phyloP scores from a whole-genome alignment of 2,888 invertebrate species.

The Oscheius sp. region DNA sequence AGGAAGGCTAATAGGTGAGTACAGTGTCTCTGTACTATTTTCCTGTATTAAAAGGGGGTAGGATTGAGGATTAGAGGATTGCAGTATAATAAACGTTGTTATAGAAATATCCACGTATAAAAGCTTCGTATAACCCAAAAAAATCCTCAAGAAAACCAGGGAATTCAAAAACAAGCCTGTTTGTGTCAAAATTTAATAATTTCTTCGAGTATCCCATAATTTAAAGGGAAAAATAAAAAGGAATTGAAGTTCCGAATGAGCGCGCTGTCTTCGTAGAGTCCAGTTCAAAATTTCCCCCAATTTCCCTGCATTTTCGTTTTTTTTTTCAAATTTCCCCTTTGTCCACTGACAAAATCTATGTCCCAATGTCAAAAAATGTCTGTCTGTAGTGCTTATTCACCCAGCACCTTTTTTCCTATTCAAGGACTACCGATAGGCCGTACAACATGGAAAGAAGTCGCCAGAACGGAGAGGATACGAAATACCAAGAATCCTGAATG shows the following conservation, averaged over 20 bases:
- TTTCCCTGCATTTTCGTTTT: background rate
- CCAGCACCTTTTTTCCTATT: slow-evolving; percentile 6
- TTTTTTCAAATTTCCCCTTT: background rate
- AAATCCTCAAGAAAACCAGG: no score
- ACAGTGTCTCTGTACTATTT: no score
- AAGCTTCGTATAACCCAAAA: no score
- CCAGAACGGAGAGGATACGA: slow-evolving; percentile 67
- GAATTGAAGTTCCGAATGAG: no score
- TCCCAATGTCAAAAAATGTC: no score
- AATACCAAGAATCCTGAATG: slow-evolving; percentile 70
- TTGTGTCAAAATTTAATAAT: no score
- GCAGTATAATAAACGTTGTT: no score
- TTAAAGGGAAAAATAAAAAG: no score
- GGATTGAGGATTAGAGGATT: background rate
- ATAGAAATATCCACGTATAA: no score
- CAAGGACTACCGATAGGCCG: slow-evolving; percentile 6
- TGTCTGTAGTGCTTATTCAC: background rate
- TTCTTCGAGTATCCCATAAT: no score
- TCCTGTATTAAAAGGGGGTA: background rate
- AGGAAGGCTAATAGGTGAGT: slow-evolving; percentile 21
- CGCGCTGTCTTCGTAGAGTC: no score
- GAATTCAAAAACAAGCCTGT: no score
- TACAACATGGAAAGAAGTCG: slow-evolving; percentile 58
- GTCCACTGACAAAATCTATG: background rate
- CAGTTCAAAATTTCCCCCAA: background rate